phyloP scores from a whole-genome alignment of 2,888 invertebrate species.

The Exocentrus adspersus region DNA sequence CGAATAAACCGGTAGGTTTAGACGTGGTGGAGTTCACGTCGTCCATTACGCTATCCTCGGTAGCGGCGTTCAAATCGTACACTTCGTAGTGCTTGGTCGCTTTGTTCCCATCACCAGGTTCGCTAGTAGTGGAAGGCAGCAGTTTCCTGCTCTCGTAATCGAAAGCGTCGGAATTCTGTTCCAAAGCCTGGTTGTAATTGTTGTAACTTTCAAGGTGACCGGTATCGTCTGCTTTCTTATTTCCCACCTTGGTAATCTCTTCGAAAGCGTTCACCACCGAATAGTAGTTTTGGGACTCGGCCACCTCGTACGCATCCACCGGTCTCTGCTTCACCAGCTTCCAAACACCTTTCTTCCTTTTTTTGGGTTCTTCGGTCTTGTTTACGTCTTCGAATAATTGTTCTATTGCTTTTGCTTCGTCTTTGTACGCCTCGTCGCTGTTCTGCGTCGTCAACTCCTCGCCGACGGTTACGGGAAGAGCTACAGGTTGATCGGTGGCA shows the following conservation, averaged over 20 bases:
- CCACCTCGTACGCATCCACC: constrained; percentile 77
- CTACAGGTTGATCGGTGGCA: constrained; percentile 28
- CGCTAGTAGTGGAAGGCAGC: background rate
- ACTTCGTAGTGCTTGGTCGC: background rate
- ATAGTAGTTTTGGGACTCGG: constrained; percentile 81
- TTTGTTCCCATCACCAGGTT: too few species aligned
- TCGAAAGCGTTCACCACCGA: constrained; percentile 53
- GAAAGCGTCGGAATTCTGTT: constrained; percentile 25
- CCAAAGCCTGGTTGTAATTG: constrained; percentile 27
- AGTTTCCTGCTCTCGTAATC: constrained; percentile 23
- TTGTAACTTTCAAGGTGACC: constrained; percentile 9
- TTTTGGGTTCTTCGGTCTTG: constrained; percentile 45
- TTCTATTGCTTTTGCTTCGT: constrained; percentile 36
- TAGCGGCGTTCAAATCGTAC: background rate
- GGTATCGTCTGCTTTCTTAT: background rate
- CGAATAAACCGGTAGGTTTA: constrained; percentile 55
- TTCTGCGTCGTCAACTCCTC: constrained; percentile 45
- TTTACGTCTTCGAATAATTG: constrained; percentile 39
- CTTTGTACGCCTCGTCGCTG: constrained; percentile 34
- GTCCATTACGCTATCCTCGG: background rate
- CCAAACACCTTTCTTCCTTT: constrained; percentile 76
- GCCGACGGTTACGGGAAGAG: constrained; percentile 24
- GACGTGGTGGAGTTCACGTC: background rate
- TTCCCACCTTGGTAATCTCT: constrained; percentile 48
- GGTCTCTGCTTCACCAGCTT: constrained; percentile 75